A percentile compares a stretch with the other conserved stretches of the same genome.
phyloP scores from a whole-genome alignment of 2,797 vertebrate genomes.

The Sciaenops ocellatus region DNA sequence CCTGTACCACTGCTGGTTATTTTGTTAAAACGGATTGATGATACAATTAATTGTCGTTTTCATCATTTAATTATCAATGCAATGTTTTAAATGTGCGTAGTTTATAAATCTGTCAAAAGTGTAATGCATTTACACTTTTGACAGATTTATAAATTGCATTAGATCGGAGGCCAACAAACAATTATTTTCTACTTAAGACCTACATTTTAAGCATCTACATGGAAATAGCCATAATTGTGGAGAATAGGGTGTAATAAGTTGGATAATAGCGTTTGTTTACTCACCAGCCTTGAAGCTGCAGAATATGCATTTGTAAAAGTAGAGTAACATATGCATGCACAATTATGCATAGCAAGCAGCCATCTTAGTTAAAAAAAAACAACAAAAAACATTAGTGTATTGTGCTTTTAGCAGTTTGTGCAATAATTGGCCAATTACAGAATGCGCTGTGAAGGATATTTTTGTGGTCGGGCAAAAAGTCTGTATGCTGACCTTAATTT shows the following conservation, averaged over 20 bases:
- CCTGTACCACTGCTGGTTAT: background rate
- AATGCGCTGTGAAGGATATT: constrained; percentile 57
- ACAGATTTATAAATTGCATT: constrained; percentile 12
- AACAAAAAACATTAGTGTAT: constrained; percentile 46
- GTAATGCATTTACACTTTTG: fast-evolving
- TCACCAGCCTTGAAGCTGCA: constrained; percentile 39
- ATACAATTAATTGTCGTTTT: background rate
- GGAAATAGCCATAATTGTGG: constrained; percentile 31
- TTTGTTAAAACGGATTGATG: constrained; percentile 15
- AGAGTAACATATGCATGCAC: constrained; percentile 43
- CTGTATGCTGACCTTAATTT: constrained; percentile 51
- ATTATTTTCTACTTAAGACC: background rate
- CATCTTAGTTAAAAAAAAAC: constrained; percentile 27
- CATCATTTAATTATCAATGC: background rate
- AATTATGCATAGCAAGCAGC: constrained; percentile 51
- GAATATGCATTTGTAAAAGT: constrained; percentile 48
- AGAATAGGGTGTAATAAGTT: constrained; percentile 34
- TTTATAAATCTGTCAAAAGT: background rate
- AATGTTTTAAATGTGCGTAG: background rate
- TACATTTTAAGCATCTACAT: constrained; percentile 21
- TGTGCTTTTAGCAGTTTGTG: constrained; percentile 66
- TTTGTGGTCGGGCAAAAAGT: constrained; percentile 31
- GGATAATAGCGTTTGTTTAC: constrained; percentile 45
- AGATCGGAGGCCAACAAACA: background rate
- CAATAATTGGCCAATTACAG: constrained; percentile 72